Conservation (phyloP, 2,888 invertebrate species). For the Dynastes hyllus region DNA sequence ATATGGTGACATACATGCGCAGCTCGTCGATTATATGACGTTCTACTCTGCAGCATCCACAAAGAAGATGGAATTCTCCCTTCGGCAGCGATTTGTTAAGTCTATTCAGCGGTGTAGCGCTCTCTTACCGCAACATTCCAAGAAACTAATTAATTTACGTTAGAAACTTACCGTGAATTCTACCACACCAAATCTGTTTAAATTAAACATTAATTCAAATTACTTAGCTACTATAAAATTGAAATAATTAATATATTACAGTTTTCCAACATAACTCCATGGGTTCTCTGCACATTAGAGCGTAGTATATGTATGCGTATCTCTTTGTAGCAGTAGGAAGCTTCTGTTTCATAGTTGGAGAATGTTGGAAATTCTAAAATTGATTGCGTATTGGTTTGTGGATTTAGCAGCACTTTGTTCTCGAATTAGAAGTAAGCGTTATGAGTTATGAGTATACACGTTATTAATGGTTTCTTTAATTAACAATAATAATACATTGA, state of each 20-base stretch:
- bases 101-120: conserved; percentile 31
- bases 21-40: conserved; percentile 2
- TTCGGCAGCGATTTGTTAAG: conserved; percentile 50
- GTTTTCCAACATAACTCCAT: conserved; percentile 1
- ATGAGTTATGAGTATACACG: too few species aligned
- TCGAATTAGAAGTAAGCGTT: not conserved
- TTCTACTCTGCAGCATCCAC: conserved; percentile 29
- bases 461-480: conserved; percentile 21
- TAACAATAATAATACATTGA: not conserved
- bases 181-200: conserved; percentile 36
- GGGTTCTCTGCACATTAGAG: not conserved
- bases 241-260: conserved; percentile 35
- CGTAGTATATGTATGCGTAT: conserved; percentile 1
- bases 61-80: conserved; percentile 43
- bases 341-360: not conserved
- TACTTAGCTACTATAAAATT: conserved; percentile 32
- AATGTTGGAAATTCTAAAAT: not conserved
- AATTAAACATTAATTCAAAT: conserved; percentile 47
- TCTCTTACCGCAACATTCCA: conserved; percentile 45
- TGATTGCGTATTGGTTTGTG: conserved; percentile 15
- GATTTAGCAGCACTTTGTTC: not conserved
- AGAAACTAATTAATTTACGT: conserved; percentile 49
- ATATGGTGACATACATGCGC: conserved; percentile 29
- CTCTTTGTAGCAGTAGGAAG: not conserved
- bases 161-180: conserved; percentile 41